Percentiles rank a stretch among this genome's conserved stretches.
Evolutionary conservation across 2,888 invertebrate species (phyloP).

Genomic region (Blastobasis adustella): DNA sequence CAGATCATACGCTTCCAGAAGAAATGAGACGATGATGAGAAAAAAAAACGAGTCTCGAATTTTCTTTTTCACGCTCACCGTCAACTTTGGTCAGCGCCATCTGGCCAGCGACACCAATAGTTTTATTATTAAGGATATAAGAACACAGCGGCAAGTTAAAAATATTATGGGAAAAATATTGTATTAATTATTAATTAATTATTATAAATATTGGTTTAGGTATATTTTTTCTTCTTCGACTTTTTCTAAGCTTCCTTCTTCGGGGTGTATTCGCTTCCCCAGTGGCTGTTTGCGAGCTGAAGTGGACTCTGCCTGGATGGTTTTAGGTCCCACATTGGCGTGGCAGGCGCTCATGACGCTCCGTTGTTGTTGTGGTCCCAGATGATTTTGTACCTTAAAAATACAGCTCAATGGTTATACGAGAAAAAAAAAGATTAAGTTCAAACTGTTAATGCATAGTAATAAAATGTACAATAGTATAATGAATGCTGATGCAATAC

Average conservation of each 20-base stretch:
- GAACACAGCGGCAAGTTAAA: conserved; percentile 39
- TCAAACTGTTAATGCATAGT: conserved; percentile 39
- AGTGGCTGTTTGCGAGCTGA: conserved; percentile 28
- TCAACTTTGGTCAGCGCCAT: conserved; percentile 13
- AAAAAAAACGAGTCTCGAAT: too few species aligned
- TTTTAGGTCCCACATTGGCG: too few species aligned
- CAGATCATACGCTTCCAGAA: conserved; percentile 7
- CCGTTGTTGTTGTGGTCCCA: conserved; percentile 36
- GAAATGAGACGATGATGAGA: too few species aligned
- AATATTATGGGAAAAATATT: too few species aligned
- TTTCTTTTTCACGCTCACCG: neutral
- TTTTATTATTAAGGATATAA: conserved; percentile 18
- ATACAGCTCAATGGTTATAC: conserved; percentile 50
- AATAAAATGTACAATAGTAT: conserved; percentile 21
- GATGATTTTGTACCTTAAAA: conserved; percentile 51
- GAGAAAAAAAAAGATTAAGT: conserved; percentile 27
- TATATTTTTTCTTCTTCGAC: conserved; percentile 39
- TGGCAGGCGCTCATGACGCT: too few species aligned
- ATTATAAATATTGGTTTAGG: conserved; percentile 25
- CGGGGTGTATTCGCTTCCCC: conserved; percentile 20
- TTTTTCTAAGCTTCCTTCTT: conserved; percentile 8
- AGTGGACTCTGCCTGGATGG: too few species aligned
- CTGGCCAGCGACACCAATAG: conserved; percentile 42
- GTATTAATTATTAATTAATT: too few species aligned
- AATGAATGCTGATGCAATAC: conserved; percentile 6